Evolutionary conservation across 1,140 invertebrate species (phyloP).

Genomic region (Drosophila novamexicana): DNA sequence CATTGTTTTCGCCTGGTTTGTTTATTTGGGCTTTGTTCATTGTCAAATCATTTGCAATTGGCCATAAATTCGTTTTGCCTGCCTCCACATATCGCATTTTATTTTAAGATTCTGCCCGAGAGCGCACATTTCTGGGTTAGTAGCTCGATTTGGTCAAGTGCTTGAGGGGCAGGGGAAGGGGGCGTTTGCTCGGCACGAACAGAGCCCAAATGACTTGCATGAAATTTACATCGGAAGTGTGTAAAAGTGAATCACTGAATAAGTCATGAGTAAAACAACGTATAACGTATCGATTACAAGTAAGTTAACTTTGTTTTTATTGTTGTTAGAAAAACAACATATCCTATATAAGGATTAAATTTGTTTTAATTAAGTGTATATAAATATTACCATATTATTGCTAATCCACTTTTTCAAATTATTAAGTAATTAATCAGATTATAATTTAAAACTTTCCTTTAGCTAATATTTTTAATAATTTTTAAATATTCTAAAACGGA

Average conservation of each 20-base stretch:
- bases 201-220: constrained; percentile 21
- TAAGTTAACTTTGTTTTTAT: too few species aligned
- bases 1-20: constrained; percentile 14
- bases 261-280: not conserved
- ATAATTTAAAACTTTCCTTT: too few species aligned
- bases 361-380: too few species aligned
- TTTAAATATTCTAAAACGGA: too few species aligned
- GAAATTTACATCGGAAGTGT: not conserved
- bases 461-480: too few species aligned
- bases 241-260: not conserved
- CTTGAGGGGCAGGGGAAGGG: not conserved
- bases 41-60: constrained; percentile 74
- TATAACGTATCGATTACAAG: too few species aligned
- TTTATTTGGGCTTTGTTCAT: constrained; percentile 39
- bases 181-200: too few species aligned
- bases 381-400: too few species aligned
- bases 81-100: constrained; percentile 22
- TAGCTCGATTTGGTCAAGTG: constrained; percentile 3
- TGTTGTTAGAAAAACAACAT: too few species aligned
- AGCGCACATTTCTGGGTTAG: constrained; percentile 35
- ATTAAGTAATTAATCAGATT: too few species aligned
- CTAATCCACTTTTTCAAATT: too few species aligned
- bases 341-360: too few species aligned
- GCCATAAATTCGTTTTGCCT: constrained; percentile 58
- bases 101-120: constrained; percentile 1